Percentiles rank a stretch among this genome's conserved stretches.
phyloP scores from a whole-genome alignment of 2,888 invertebrate genomes.

The Sericinus montela region DNA sequence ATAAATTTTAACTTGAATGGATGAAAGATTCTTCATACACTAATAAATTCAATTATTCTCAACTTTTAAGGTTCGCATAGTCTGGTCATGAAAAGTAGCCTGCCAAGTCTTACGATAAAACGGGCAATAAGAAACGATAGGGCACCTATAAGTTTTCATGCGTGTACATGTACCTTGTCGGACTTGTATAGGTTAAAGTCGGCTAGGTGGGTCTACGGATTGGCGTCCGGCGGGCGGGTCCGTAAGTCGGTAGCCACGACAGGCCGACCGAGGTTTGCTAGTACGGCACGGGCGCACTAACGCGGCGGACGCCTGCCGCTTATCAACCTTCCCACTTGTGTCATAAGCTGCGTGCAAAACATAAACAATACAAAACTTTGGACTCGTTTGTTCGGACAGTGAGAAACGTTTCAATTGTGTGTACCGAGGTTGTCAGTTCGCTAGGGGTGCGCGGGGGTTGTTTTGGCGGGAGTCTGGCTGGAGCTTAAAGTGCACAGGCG shows the following conservation, averaged over 20 bases:
- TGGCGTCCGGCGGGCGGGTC: slow-evolving; percentile 37
- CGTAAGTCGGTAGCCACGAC: slow-evolving; percentile 49
- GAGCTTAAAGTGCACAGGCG: slow-evolving; percentile 50
- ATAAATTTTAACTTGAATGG: too few relatives aligned
- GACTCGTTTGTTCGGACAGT: slow-evolving; percentile 49
- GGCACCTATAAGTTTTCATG: slow-evolving; percentile 31
- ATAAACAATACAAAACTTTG: slow-evolving; percentile 36
- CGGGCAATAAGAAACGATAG: slow-evolving; percentile 51
- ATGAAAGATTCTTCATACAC: neutral
- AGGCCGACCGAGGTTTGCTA: slow-evolving; percentile 42
- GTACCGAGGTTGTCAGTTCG: slow-evolving; percentile 35
- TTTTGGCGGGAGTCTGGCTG: slow-evolving; percentile 52
- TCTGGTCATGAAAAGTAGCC: slow-evolving; percentile 55
- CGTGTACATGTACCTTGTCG: slow-evolving; percentile 25
- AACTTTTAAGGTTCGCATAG: slow-evolving; percentile 48
- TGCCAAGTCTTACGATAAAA: slow-evolving; percentile 44
- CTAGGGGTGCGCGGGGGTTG: slow-evolving; percentile 30
- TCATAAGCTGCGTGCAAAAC: slow-evolving; percentile 46
- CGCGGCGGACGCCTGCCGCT: slow-evolving; percentile 60
- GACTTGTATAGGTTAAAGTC: slow-evolving; percentile 16
- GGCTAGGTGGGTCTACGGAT: slow-evolving; percentile 28
- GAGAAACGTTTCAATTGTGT: slow-evolving; percentile 39
- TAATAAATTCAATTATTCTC: slow-evolving; percentile 15
- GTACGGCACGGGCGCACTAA: slow-evolving; percentile 62
- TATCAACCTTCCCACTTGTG: slow-evolving; percentile 14